Percentiles rank a stretch among this genome's conserved stretches.
phyloP scores from a whole-genome alignment of 2,113 vertebrate species.

The Micronycteris hirsuta region DNA sequence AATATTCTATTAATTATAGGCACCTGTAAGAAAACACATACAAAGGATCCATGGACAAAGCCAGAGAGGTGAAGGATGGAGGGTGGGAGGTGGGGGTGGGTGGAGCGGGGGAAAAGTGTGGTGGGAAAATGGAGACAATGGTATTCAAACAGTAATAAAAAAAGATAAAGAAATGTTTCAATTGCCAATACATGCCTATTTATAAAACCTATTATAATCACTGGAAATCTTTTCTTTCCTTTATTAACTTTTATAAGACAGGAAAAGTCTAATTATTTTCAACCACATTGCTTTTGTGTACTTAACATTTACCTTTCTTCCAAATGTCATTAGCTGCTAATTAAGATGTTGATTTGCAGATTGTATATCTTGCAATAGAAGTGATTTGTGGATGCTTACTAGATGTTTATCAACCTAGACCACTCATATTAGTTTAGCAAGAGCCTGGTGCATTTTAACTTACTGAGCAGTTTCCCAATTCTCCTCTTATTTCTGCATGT shows the following conservation, averaged over 20 bases:
- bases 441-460: conserved; percentile 74
- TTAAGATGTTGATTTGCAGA: conserved; percentile 83
- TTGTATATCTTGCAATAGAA: conserved; percentile 77
- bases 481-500: conserved; percentile 64
- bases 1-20: neutral
- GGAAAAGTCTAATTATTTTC: conserved; percentile 57
- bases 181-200: conserved; percentile 51
- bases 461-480: conserved; percentile 71
- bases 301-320: conserved; percentile 78
- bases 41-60: no score
- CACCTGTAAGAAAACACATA: neutral
- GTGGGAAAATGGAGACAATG: no score
- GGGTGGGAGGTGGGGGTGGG: no score
- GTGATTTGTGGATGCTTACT: conserved; percentile 79
- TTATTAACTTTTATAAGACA: conserved; percentile 52
- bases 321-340: conserved; percentile 82
- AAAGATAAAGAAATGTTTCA: conserved; percentile 28
- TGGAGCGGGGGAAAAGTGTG: no score
- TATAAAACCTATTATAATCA: conserved; percentile 49
- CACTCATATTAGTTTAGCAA: conserved; percentile 73
- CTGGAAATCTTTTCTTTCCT: neutral
- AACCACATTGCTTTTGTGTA: conserved; percentile 61
- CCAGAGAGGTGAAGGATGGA: no score
- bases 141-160: no score
- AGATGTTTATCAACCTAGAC: conserved; percentile 80